These are phyloP conservation scores for Phainopepla nitens DNA, from an alignment of 2,113 vertebrate genomes.

Conservation along the genomic window DNA sequence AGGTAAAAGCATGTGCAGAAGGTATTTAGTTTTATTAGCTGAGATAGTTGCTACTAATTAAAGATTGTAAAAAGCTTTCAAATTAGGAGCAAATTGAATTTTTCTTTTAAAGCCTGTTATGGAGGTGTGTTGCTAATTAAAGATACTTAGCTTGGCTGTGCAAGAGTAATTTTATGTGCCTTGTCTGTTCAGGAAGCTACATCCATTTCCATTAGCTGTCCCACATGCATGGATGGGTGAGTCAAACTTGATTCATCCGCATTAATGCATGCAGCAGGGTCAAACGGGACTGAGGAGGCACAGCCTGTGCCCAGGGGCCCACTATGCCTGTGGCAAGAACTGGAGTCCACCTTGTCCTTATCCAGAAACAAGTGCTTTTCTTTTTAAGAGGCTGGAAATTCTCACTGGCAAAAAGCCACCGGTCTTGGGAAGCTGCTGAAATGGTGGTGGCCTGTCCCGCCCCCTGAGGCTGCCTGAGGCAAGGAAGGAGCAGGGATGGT, in stretches of 20 bases:
- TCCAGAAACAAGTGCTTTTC: background rate
- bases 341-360: background rate
- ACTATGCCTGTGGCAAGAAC: background rate
- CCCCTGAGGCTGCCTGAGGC: background rate
- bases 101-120: background rate
- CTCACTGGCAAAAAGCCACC: background rate
- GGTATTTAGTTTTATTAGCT: background rate
- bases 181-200: background rate
- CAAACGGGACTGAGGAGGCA: background rate
- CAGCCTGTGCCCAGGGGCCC: background rate
- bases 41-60: conserved; percentile 15
- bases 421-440: background rate
- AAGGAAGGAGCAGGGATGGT: background rate
- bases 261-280: background rate
- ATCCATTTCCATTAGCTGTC: background rate
- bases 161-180: background rate
- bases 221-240: accelerated
- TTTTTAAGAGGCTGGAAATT: background rate
- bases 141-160: background rate
- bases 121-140: background rate
- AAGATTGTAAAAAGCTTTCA: background rate
- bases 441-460: background rate
- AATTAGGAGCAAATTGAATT: background rate
- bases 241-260: accelerated
- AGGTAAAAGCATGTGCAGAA: background rate